phyloP scores from a whole-genome alignment of 2,888 invertebrate genomes.

The Deilephila elpenor region DNA sequence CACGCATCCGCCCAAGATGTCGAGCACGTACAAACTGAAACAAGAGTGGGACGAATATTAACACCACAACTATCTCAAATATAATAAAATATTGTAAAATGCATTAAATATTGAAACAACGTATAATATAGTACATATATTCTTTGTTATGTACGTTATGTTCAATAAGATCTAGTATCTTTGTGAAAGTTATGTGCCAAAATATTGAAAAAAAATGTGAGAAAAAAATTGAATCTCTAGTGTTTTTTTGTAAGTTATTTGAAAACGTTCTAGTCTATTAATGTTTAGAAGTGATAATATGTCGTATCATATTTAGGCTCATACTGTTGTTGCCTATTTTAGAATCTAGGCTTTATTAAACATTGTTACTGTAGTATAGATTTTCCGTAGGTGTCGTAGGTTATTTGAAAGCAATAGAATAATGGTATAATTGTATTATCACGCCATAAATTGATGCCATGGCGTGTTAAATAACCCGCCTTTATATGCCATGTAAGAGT shows the following conservation, averaged over 20 bases:
- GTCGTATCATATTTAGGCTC: neutral
- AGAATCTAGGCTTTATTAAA: neutral
- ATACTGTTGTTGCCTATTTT: neutral
- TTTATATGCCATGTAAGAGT: slow-evolving; percentile 15
- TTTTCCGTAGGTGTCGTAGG: slow-evolving; percentile 1
- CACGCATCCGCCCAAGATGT: slow-evolving; percentile 67
- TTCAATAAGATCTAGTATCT: neutral
- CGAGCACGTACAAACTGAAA: slow-evolving; percentile 38
- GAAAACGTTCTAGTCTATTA: slow-evolving; percentile 23
- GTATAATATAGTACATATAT: slow-evolving; percentile 1
- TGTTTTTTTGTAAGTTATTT: slow-evolving; percentile 14
- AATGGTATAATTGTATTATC: neutral
- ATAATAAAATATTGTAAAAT: neutral
- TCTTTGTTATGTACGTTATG: slow-evolving; percentile 4
- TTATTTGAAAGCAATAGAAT: neutral
- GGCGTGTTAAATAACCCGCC: slow-evolving; percentile 5
- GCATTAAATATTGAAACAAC: neutral
- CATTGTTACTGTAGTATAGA: slow-evolving; percentile 7
- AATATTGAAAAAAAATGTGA: slow-evolving; percentile 1
- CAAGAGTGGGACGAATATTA: slow-evolving; percentile 19
- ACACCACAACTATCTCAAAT: neutral
- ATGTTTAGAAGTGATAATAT: slow-evolving; percentile 20
- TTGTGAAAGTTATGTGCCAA: slow-evolving; percentile 3
- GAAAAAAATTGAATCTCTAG: slow-evolving; percentile 18
- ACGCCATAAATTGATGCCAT: neutral